These are phyloP conservation scores for Dicaeum eximium DNA, from an alignment of 2,113 vertebrate genomes.

Conservation along the genomic window DNA sequence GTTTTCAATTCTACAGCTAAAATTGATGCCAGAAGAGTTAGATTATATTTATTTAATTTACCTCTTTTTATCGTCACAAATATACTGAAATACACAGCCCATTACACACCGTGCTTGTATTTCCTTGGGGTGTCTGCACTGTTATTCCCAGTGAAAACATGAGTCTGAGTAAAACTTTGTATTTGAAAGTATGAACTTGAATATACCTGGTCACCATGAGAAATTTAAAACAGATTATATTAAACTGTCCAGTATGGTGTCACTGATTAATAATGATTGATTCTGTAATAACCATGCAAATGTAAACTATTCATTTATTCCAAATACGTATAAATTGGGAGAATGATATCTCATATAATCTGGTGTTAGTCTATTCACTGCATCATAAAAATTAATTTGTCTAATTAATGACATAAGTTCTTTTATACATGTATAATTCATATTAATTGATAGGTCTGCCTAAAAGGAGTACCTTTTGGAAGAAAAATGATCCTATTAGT, in stretches of 20 bases:
- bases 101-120: background rate
- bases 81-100: background rate
- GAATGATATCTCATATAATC: constrained; percentile 75
- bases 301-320: constrained; percentile 79
- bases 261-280: constrained; percentile 68
- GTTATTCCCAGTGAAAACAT: background rate
- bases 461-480: constrained; percentile 90
- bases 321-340: constrained; percentile 51
- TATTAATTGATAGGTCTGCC: constrained; percentile 95
- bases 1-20: constrained; percentile 54
- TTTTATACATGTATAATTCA: constrained; percentile 98
- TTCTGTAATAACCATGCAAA: constrained; percentile 71
- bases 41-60: constrained; percentile 59
- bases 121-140: background rate
- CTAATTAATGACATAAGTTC: constrained; percentile 98
- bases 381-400: constrained; percentile 95
- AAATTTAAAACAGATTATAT: constrained; percentile 11
- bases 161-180: background rate
- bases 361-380: constrained; percentile 82
- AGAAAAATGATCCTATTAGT: constrained; percentile 98
- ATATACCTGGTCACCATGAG: constrained; percentile 1
- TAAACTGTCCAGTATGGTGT: background rate
- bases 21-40: constrained; percentile 60
- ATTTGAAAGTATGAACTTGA: background rate
- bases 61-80: constrained; percentile 26